These are phyloP conservation scores for Ellobius talpinus DNA, from an alignment of 2,113 vertebrate genomes.

Conservation along the genomic window DNA sequence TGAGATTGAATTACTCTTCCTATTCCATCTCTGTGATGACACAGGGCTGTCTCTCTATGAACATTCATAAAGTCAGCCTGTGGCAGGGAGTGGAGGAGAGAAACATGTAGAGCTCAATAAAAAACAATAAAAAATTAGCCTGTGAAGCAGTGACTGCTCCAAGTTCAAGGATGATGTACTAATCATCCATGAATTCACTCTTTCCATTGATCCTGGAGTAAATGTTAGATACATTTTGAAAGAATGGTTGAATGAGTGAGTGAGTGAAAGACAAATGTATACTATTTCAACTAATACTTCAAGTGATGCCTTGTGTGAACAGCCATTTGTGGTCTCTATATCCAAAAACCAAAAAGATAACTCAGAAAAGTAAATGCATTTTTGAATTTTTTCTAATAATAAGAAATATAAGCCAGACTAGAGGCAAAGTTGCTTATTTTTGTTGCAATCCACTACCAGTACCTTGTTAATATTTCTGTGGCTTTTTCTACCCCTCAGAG, in stretches of 20 bases:
- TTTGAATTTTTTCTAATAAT: background rate
- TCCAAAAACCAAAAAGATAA: background rate
- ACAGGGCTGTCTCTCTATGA: background rate
- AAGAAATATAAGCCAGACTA: background rate
- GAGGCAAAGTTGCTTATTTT: background rate
- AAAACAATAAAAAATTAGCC: too few species aligned
- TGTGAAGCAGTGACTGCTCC: background rate
- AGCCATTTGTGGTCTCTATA: background rate
- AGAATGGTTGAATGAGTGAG: background rate
- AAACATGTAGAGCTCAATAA: too few species aligned
- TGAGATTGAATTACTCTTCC: background rate
- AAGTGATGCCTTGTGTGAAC: rapidly evolving
- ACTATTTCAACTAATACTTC: background rate
- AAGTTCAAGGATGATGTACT: background rate
- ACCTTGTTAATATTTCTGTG: too few species aligned
- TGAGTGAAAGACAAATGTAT: background rate
- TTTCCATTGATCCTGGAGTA: background rate
- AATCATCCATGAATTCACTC: too few species aligned
- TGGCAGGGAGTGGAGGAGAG: too few species aligned
- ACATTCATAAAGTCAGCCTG: too few species aligned
- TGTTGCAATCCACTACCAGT: background rate
- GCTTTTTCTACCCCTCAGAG: rapidly evolving
- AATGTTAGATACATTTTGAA: background rate
- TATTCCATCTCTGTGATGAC: too few species aligned
- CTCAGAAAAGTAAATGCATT: background rate